These are phyloP conservation scores for Philonicus albiceps DNA, from an alignment of 2,888 invertebrate species.

Conservation along the genomic window DNA sequence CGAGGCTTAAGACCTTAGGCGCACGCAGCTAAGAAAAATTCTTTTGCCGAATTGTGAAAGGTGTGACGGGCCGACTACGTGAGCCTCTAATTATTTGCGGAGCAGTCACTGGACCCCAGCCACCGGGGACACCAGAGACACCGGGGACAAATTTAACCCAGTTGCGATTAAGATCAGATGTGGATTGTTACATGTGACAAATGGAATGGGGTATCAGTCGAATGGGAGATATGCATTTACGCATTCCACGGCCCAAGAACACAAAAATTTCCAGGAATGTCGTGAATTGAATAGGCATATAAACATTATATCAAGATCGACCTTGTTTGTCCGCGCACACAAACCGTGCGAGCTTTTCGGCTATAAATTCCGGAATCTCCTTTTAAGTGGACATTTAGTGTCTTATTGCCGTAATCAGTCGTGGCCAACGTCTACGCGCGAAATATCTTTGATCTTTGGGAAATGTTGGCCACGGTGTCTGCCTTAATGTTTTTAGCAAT, in stretches of 20 bases:
- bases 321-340: background rate
- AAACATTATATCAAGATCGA: conserved; percentile 12
- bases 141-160: conserved; percentile 24
- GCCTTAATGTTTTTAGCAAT: background rate
- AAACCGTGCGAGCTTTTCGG: background rate
- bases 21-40: background rate
- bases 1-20: background rate
- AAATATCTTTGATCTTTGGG: background rate
- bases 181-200: conserved; percentile 22
- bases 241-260: background rate
- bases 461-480: background rate
- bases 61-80: background rate
- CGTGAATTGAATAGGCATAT: conserved; percentile 2
- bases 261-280: conserved; percentile 9
- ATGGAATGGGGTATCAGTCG: background rate
- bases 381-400: conserved; percentile 20
- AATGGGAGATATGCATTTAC: conserved; percentile 28
- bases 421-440: background rate
- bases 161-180: conserved; percentile 27
- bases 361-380: conserved; percentile 11
- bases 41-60: conserved; percentile 14
- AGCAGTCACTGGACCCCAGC: background rate
- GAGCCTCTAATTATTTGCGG: conserved; percentile 12
- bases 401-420: background rate
- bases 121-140: background rate